Base-by-base conservation (phyloP, 2,113 vertebrate genomes). In the Pelecanoides urinatrix region DNA sequence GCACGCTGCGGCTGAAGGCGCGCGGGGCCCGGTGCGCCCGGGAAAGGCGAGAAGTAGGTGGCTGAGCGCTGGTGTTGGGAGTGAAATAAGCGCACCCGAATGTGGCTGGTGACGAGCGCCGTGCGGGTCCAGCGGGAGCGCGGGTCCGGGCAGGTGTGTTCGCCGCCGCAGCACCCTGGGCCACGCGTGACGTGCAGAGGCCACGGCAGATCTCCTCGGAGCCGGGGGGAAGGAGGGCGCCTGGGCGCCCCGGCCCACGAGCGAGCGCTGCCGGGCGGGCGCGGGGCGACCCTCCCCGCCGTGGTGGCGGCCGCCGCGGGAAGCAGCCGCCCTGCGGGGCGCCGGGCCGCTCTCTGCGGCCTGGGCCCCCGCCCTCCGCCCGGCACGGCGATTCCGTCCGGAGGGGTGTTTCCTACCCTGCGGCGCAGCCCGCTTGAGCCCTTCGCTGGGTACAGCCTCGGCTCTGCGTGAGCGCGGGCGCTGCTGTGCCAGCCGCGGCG, bases 61-160 rank as follows among this genome's bases (percentile, higher is more conserved):
- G 2, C 3, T 2, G 55, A 16, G 27, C 7, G 66, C 32, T 30
- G 3, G 7, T 5, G 34, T 3, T 6, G 7, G 26, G 34, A 4
- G 13, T 2, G 38, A 2, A 1, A 4, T 10, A 32, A 0, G 1
- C 3, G 6, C 42, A 0, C 32, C n/a, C 21, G 5, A 8, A 1
- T 6, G 22, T 15, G 12, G 3, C 47, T 6, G 47, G 38, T 9
- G 6, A 9, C 2, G 3, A 34, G 26, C 47, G 11, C 4, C 49
- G 14, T 4, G 42, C 63, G 5, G 34, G 6, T 5, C 16, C 7
- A 6, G 16, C 30, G 7, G 22, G 26, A 11, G 62, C 3, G 38
- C 34, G 9, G 16, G 10, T 6, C 22, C 7, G 4, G 45, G 45
- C 15, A 1, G 16, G 10, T 17, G 13, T 12, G 40, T 18, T 16